Evolutionary conservation across 2,797 vertebrate genomes (phyloP).

Genomic region (Protosalanx chinensis): DNA sequence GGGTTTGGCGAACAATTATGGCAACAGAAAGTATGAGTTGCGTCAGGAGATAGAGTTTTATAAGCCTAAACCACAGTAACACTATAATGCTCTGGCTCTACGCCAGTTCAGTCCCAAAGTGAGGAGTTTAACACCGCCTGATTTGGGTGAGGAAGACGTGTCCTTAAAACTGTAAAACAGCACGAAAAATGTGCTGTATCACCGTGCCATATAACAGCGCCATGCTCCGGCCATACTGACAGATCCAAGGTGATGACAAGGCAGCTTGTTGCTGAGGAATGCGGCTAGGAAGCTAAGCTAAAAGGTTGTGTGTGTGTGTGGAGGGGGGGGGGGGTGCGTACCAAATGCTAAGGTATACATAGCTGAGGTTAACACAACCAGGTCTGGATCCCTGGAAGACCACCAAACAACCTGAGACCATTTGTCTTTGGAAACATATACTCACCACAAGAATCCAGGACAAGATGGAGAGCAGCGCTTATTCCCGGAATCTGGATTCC

Average conservation of each 20-base stretch:
- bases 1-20: constrained; percentile 47
- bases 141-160: constrained; percentile 28
- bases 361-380: constrained; percentile 34
- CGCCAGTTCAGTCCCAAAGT: constrained; percentile 23
- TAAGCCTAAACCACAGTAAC: constrained; percentile 45
- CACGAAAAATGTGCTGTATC: constrained; percentile 5
- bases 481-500: constrained; percentile 49
- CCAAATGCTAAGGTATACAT: constrained; percentile 24
- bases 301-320: background rate
- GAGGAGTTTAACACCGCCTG: constrained; percentile 31
- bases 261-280: constrained; percentile 45
- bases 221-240: constrained; percentile 25
- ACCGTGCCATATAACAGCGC: no score
- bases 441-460: constrained; percentile 54
- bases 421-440: constrained; percentile 41
- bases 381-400: constrained; percentile 28
- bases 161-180: constrained; percentile 27
- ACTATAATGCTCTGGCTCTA: constrained; percentile 39
- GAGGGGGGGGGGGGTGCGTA: constrained; percentile 12
- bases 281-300: constrained; percentile 37
- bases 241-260: constrained; percentile 13
- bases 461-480: constrained; percentile 42
- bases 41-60: constrained; percentile 42
- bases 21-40: constrained; percentile 51
- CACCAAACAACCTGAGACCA: constrained; percentile 34